Evolutionary conservation across 2,113 vertebrate species (phyloP), one percentile per base, ranked within the genome.

Genomic region (Pagrus major): DNA sequence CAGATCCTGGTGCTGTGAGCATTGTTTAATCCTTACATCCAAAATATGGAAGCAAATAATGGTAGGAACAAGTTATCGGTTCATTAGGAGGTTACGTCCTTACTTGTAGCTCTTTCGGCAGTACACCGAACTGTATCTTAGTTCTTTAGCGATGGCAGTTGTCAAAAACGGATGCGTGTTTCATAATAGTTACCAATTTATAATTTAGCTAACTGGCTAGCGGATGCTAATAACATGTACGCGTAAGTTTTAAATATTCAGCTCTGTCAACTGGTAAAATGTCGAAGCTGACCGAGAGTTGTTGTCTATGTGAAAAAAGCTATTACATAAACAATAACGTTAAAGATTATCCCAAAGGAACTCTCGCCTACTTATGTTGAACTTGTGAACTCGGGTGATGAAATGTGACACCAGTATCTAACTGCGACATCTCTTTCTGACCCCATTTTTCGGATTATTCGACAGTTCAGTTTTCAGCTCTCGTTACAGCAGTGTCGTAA

Each of bases 1-100:
- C 14, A 41, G 5, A 4, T 3, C 11, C 5, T 1, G 4, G 14
- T 14, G 1, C 4, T 16, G 33, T 20, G 25, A 31, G 76, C 55
- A 9, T 27, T 33, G 8, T 66, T 58, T 23, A 9, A 56, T 16
- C 4, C 2, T 1, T 2, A 15, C 23, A 27, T 54, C 6, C 9
- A 44, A 68, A 87, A 66, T 18, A 94, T 94, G 94, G 93, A 92
- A 1, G 71, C 83, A 42, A 90, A 42, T 27, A 84, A 76, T 63
- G 92, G 93, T 94, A 89, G 5, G 74, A 72, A 3, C 9, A 52
- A 25, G 10, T 37, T 23, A 49, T 9, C 3, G 1, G 33, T 25
- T 11, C 0, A 9, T 29, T 2, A 23, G 12, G 2, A 47, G 0
- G 20, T 23, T 42, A n/a, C 0, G 9, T 3, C 0, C 0, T 5